These are phyloP conservation scores for Aegithalos caudatus DNA, from an alignment of 2,113 vertebrate species.

Conservation along the genomic window DNA sequence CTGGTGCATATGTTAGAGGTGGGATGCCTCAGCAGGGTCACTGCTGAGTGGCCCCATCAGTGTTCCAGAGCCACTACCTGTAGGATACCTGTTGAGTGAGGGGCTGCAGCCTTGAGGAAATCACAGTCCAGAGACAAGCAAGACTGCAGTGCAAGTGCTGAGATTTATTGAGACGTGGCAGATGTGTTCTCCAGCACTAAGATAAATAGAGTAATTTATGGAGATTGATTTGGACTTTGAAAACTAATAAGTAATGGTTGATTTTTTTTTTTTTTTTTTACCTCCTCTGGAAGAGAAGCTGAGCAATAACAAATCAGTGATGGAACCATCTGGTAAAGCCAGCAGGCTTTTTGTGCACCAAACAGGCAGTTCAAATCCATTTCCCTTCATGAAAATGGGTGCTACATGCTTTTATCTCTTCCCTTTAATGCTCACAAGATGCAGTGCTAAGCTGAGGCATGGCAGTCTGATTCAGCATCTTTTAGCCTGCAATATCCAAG, in stretches of 20 bases:
- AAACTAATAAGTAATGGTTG: constrained; percentile 22
- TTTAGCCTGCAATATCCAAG: background rate
- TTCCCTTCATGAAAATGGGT: background rate
- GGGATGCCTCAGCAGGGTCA: background rate
- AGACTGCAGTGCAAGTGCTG: background rate
- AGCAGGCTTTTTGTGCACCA: background rate
- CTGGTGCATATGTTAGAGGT: background rate
- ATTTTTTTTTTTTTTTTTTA: background rate
- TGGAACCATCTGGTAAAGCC: constrained; percentile 24
- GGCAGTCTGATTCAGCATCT: background rate
- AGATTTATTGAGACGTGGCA: background rate
- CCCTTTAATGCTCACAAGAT: background rate
- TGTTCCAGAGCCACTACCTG: background rate
- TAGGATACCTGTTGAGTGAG: background rate
- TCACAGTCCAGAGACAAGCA: background rate
- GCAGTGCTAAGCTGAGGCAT: background rate
- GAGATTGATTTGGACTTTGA: constrained; percentile 41
- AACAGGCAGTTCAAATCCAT: background rate
- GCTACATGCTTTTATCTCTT: background rate
- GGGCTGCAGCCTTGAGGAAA: background rate
- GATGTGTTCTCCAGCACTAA: background rate
- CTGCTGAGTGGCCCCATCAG: background rate
- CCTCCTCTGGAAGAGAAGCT: background rate
- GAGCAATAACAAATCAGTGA: background rate
- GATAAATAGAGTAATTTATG: constrained; percentile 47